These are phyloP conservation scores for Zaprionus tsacasi DNA, from an alignment of 1,140 invertebrate genomes.

Conservation along the genomic window DNA sequence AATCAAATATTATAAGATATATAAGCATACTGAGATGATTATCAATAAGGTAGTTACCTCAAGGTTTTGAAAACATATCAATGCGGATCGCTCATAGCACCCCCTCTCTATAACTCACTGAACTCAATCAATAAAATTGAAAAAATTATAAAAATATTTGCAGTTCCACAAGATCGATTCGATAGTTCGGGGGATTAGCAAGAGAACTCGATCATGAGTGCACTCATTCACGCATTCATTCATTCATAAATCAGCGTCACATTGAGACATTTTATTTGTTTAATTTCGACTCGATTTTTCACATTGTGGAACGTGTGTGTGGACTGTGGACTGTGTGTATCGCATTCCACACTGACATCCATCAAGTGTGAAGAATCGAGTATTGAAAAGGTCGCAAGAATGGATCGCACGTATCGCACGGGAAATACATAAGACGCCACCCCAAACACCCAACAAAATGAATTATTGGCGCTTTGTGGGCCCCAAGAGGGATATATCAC, in stretches of 20 bases:
- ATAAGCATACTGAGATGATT: too few species aligned
- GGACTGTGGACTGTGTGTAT: conserved; percentile 18
- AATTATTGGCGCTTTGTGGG: conserved; percentile 58
- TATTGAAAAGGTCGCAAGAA: conserved; percentile 19
- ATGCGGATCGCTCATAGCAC: neutral
- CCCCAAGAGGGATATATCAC: conserved; percentile 13
- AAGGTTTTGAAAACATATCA: neutral
- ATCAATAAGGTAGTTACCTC: too few species aligned
- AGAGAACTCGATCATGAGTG: conserved; percentile 8
- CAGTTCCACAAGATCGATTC: neutral
- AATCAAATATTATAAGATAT: neutral
- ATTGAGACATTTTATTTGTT: conserved; percentile 72
- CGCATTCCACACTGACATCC: conserved; percentile 53
- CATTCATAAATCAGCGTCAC: conserved; percentile 69
- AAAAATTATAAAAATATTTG: neutral
- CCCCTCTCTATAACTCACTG: too few species aligned
- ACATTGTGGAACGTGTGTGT: conserved; percentile 47
- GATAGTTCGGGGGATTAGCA: neutral
- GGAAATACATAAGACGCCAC: conserved; percentile 5
- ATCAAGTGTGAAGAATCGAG: conserved; percentile 49
- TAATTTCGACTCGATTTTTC: conserved; percentile 48
- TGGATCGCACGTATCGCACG: neutral
- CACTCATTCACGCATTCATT: conserved; percentile 17
- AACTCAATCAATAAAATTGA: neutral
- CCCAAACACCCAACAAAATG: conserved; percentile 31